phyloP scores from a whole-genome alignment of 1,140 invertebrate species.

The Paramacrobiotus metropolitanus region DNA sequence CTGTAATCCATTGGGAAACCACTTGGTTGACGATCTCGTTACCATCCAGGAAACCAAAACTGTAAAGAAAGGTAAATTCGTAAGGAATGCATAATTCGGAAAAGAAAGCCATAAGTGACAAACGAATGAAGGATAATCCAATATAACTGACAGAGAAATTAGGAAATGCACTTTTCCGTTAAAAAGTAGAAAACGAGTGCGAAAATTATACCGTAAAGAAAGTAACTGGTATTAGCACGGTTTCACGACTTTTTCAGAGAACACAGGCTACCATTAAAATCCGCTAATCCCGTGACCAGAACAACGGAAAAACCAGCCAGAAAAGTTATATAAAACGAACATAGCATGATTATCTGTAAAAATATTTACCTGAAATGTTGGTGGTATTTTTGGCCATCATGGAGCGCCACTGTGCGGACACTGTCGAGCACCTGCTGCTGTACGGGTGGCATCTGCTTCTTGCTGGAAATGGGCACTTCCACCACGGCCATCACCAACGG shows the following conservation, averaged over 20 bases:
- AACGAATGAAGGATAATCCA: neutral
- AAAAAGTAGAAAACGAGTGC: too few species aligned
- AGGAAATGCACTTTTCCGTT: too few species aligned
- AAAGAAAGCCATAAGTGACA: conserved; percentile 10
- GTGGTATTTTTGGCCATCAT: conserved; percentile 49
- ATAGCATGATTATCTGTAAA: too few species aligned
- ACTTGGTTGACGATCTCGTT: conserved; percentile 18
- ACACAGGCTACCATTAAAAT: too few species aligned
- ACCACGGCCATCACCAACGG: conserved; percentile 56
- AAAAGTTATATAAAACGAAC: too few species aligned
- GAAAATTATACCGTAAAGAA: too few species aligned
- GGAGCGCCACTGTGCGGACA: conserved; percentile 53
- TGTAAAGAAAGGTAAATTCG: conserved; percentile 38
- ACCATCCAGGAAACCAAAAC: conserved; percentile 62
- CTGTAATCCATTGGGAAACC: conserved; percentile 18
- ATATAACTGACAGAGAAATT: conserved; percentile 3
- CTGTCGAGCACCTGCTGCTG: conserved; percentile 30
- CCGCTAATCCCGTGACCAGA: too few species aligned
- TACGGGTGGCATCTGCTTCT: conserved; percentile 4
- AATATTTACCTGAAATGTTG: conserved; percentile 27
- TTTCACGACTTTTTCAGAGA: too few species aligned
- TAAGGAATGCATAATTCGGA: too few species aligned
- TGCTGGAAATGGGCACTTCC: conserved; percentile 9
- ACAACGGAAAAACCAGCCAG: too few species aligned
- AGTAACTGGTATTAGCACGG: too few species aligned